Base-by-base conservation (phyloP, 2,797 vertebrate genomes). In the Sternotherus odoratus region DNA sequence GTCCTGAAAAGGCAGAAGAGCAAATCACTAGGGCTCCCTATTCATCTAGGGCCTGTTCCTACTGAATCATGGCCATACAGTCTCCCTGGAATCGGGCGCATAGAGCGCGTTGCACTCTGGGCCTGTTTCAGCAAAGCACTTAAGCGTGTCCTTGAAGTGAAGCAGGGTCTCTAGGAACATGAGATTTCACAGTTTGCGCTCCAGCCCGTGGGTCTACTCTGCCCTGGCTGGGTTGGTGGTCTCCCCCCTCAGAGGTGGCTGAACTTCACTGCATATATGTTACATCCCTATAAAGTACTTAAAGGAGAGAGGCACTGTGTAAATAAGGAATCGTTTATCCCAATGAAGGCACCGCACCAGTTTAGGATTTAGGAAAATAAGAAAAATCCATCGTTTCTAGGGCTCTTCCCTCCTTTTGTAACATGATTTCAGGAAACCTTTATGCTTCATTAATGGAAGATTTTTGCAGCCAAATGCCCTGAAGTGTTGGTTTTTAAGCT, bases 21-120 rank as follows among this genome's bases (percentile, higher is more conserved):
- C 96, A 95, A 96, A 69, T 96, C 96, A 96, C 86, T 95, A 90
- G 89, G 89, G 96, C 88, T 50, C 88, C 91, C 93, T 94, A 92
- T 95, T 96, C 96, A 91, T 81, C 56, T 57, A 93, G 85, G 85
- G 92, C n/a, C 83, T 88, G 81, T 94, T 5, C 43, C 43, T 28
- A 16, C 24, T 75, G 43, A 46, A 43, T 91, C 84, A 79, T 66
- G 85, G 88, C 79, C 92, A 33, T 46, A 81, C 74, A 79, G 48
- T 82, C 95, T 81, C 82, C 17, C 1, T 2, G 1, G 36, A 5
- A 90, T 79, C 43, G 11, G 5, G 53, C 92, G 60, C 81, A 24
- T 79, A 92, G 83, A 88, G 89, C 60, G 21, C 69, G 57, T 49
- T 3, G 1, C 1, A 0, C 88, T 75, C 54, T 36, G 79, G 83